Conservation (phyloP, 1,140 invertebrate genomes). For the Helicorthomorpha holstii region DNA sequence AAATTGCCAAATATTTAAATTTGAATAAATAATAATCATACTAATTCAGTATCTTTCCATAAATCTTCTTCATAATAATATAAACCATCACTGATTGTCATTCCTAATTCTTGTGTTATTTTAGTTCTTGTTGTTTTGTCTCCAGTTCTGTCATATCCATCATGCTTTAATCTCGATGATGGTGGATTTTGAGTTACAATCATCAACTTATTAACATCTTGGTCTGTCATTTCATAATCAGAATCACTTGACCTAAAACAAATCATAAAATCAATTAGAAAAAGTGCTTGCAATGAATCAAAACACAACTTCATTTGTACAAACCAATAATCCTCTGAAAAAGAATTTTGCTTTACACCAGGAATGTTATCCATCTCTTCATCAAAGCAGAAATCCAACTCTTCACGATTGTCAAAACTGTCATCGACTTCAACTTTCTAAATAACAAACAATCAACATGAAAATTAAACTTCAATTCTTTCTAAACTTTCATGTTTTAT, state of each 20-base stretch:
- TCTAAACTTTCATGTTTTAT: too few species aligned
- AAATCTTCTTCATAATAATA: conserved; percentile 86
- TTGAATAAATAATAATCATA: too few species aligned
- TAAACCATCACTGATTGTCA: conserved; percentile 88
- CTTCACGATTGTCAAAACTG: conserved; percentile 51
- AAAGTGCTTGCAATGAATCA: background rate
- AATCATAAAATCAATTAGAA: conserved; percentile 5
- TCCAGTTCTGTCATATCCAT: conserved; percentile 73
- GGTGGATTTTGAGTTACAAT: conserved; percentile 76
- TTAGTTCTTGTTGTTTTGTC: conserved; percentile 68
- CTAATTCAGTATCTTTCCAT: conserved; percentile 34
- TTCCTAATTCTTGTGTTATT: conserved; percentile 82
- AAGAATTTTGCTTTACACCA: conserved; percentile 57
- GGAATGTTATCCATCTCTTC: conserved; percentile 67
- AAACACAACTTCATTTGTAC: background rate
- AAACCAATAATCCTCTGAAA: conserved; percentile 43
- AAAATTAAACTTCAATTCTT: too few species aligned
- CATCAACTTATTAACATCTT: conserved; percentile 82
- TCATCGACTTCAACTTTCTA: too few species aligned
- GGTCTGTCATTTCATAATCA: conserved; percentile 74
- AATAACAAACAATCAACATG: too few species aligned
- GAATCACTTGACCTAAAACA: conserved; percentile 43
- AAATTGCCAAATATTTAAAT: background rate
- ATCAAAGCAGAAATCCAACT: conserved; percentile 92
- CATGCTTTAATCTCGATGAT: conserved; percentile 42